These are phyloP conservation scores for Vireo altiloquus DNA, from an alignment of 2,113 vertebrate genomes.

Conservation along the genomic window DNA sequence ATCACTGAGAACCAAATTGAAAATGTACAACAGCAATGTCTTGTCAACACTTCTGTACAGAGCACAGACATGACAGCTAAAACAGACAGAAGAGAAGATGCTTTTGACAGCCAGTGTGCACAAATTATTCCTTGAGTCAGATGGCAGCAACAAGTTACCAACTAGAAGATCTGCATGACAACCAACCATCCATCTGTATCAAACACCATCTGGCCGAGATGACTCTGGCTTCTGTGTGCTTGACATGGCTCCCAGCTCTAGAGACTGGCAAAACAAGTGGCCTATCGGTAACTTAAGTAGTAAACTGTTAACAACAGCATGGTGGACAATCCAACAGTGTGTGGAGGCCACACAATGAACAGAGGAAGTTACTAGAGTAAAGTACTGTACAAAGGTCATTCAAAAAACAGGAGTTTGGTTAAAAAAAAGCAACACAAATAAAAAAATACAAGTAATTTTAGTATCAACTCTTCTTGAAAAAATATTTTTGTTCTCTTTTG, in stretches of 20 bases:
- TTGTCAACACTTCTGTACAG: slow-evolving; percentile 86
- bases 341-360: slow-evolving; percentile 38
- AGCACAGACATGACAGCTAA: slow-evolving; percentile 85
- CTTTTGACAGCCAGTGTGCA: slow-evolving; percentile 84
- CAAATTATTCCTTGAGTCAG: slow-evolving; percentile 84
- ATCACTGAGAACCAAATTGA: slow-evolving; percentile 81
- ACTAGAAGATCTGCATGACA: slow-evolving; percentile 83
- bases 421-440: neutral
- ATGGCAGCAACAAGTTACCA: slow-evolving; percentile 85
- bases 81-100: slow-evolving; percentile 86
- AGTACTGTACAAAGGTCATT: neutral
- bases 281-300: slow-evolving; percentile 70
- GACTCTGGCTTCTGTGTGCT: slow-evolving; percentile 80
- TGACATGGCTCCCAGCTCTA: slow-evolving; percentile 77
- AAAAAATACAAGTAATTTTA: neutral
- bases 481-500: neutral
- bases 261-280: slow-evolving; percentile 80
- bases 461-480: neutral
- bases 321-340: slow-evolving; percentile 57
- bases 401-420: neutral
- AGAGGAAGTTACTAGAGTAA: neutral
- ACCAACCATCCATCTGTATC: slow-evolving; percentile 83
- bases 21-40: slow-evolving; percentile 86
- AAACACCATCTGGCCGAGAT: slow-evolving; percentile 81
- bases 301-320: slow-evolving; percentile 71